Percentiles rank a stretch among this genome's conserved stretches.
Evolutionary conservation across 2,113 vertebrate species (phyloP).

Genomic region (Cavia aperea): DNA sequence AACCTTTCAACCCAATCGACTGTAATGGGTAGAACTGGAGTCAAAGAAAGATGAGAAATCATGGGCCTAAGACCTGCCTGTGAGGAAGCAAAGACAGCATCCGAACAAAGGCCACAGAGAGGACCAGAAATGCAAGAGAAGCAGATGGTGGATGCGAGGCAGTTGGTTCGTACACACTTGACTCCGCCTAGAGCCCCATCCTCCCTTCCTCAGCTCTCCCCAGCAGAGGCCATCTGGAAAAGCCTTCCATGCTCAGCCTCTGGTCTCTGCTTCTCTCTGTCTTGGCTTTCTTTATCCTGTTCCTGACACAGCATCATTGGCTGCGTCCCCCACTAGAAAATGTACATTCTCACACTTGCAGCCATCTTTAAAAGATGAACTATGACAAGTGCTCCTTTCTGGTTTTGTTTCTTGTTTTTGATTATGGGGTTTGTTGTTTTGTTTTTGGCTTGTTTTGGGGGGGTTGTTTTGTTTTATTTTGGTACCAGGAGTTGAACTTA

Average conservation of each 20-base stretch:
- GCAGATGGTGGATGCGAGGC: not conserved
- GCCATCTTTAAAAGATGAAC: not conserved
- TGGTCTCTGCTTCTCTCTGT: not conserved
- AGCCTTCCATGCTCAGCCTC: not conserved
- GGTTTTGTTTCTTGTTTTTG: no score
- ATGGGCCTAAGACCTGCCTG: not conserved
- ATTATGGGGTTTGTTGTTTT: no score
- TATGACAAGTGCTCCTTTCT: not conserved
- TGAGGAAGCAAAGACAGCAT: not conserved
- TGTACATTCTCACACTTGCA: not conserved
- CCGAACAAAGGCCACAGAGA: not conserved
- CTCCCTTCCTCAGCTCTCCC: not conserved
- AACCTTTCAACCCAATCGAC: not conserved
- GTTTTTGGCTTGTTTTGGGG: no score
- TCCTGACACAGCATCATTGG: not conserved
- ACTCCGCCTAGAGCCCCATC: not conserved
- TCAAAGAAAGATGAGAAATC: not conserved
- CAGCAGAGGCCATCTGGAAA: not conserved
- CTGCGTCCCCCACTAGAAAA: rapidly evolving
- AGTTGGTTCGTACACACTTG: not conserved
- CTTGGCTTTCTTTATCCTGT: not conserved
- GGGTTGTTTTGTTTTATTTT: no score
- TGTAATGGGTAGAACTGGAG: not conserved
- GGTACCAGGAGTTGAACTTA: no score
- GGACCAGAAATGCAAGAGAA: not conserved